Evolutionary conservation across 2,888 invertebrate species (phyloP), one percentile per base, ranked within the genome.

Genomic region (Protophormia terraenovae): DNA sequence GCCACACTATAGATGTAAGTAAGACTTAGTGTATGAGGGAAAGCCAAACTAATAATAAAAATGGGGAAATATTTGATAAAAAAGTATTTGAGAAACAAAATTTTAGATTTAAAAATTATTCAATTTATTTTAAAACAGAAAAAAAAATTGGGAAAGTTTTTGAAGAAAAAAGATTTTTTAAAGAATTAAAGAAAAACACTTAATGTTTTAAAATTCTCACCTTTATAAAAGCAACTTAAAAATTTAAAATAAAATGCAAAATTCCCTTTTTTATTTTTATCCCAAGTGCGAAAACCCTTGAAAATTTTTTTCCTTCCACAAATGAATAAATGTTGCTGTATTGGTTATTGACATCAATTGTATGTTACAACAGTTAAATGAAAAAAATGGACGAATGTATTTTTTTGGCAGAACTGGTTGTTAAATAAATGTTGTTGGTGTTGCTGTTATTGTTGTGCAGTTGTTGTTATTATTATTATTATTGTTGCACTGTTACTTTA

Each of bases 291-390:
- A 4, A 41, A 19, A 16, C 14, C 55, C 71, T 32, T 24, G 16
- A 47, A 14, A n/a, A 24, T 35, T 55, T 27, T 32, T n/a, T 5
- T 12, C 4, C 6, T n/a, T 7, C 29, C 41, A 27, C 53, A 41
- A 81, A 73, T 81, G 77, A 69, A 62, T 64, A 72, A 69, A 77
- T 69, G 69, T 73, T 82, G 81, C 84, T 72, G 78, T 75, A 78
- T 81, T 77, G 67, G 67, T 69, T 78, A 78, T 85, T 85, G 73
- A 82, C 73, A 81, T 64, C 78, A 82, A 82, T 71, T 78, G 78
- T 85, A 69, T 75, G 73, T 85, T 78, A 78, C 73, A 78, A 71
- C 66, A 71, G 47, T 75, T 73, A 78, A 73, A 75, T 79, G 55
- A 78, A 79, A 77, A 72, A 27, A 62, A 76, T 66, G 64, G 41